Base-by-base conservation (phyloP, 1,140 invertebrate species). In the Caenorhabditis brenneri region DNA sequence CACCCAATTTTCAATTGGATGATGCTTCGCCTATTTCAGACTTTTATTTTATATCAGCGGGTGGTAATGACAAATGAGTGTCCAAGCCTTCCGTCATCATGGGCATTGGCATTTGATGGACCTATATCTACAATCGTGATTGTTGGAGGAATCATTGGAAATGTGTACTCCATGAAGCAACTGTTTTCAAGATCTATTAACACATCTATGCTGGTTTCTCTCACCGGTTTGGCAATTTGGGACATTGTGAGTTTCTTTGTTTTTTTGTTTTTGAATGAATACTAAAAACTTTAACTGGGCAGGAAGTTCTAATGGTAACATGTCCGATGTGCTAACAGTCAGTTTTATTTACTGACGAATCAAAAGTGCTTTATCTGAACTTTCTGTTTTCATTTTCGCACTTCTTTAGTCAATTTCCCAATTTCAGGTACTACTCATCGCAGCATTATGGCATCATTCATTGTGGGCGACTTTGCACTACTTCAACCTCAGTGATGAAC, bases 151-250 rank as follows among this genome's bases (percentile, higher is more conserved):
- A 82, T 82, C 1, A 36, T 74, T 69, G 81, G 81, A 69, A 82
- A 82, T 49, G 36, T 82, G 1, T 82, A 82, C 46, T 82, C 55
- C 12, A 4, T 82, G 27, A 49, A 58, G 31, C 36, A 65, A n/a
- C 81, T 82, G 1, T 82, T 48, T 29, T 39, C 36, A 9, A n/a
- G 55, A 7, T 82, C 81, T n/a, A 82, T 82, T n/a, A 82, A 82
- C 51, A 74, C 60, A 12, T 58, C 55, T 15, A 82, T 82, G 81
- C 33, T 82, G 22, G 81, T 82, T 0, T 69, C 55, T 24, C 60
- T 82, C 3, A 82, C 81, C 2, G 81, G 81, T 74, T 58, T 82
- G 10, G 81, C 81, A 15, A 82, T 82, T 22, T 74, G 55, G 42
- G 81, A 82, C 33, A 60, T 82, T 74, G 65, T 74, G 22, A 42